Base-by-base conservation (phyloP, 2,113 vertebrate species). In the Gorilla gorilla region DNA sequence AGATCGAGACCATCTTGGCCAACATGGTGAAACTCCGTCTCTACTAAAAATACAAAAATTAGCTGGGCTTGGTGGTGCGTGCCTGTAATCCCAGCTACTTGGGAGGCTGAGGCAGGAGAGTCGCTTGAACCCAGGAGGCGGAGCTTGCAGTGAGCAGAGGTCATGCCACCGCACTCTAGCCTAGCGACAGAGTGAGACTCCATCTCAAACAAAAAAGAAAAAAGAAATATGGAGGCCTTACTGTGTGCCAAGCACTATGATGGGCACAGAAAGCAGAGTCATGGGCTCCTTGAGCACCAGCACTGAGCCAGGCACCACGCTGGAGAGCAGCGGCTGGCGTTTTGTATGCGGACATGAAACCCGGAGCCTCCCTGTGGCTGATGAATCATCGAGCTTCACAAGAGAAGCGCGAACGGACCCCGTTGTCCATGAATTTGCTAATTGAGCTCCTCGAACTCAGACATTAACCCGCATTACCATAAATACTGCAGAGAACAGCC, bases 381-480 rank as follows among this genome's bases (percentile, higher is more conserved):
- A 96, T 94, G 98, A 97, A 86, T 96, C 90, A 11, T 22, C 0
- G 12, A 89, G 86, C 90, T 94, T 94, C 95, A 90, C 90, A 52
- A 82, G 97, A 96, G 97, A 91, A 96, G 90, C 22, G 1, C 20
- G 43, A 92, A 55, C 64, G 92, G 95, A 90, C 85, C 93, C 90
- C 93, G 96, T 97, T 98, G 98, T 98, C 97, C 97, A 59, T 94
- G 90, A 96, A 97, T 97, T 98, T 97, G 96, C 96, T 98, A 98
- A 98, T 91, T 98, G 98, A 98, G 97, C 90, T 97, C 88, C 97
- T 98, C 80, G 27, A 97, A 95, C 96, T 93, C 95, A 97, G 93
- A 96, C 96, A 96, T 98, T 98, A 98, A 98, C 97, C 98, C 64
- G 85, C 73, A 97, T 98, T 98, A 97, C 93, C 97, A 98, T 98